These are phyloP conservation scores for Tokudaia muenninki DNA, from an alignment of 2,797 vertebrate species.

Conservation along the genomic window DNA sequence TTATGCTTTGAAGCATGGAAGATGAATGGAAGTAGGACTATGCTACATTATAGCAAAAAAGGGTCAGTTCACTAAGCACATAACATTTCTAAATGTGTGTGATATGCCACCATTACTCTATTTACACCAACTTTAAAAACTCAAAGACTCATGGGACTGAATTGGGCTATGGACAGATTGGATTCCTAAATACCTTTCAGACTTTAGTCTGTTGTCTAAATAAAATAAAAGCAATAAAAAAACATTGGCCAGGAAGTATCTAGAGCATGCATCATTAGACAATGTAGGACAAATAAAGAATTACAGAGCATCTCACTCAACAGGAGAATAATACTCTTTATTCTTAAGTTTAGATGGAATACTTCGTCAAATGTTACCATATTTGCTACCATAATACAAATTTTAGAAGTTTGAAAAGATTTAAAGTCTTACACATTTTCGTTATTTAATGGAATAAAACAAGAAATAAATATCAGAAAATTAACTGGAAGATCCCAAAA, in stretches of 20 bases:
- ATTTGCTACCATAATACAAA: neutral
- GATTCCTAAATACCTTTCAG: neutral
- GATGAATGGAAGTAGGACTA: neutral
- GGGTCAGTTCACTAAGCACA: neutral
- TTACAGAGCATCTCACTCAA: neutral
- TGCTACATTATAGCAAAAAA: neutral
- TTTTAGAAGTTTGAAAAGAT: neutral
- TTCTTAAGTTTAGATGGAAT: neutral
- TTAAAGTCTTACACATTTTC: conserved; percentile 24
- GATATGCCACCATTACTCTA: neutral
- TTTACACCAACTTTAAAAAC: neutral
- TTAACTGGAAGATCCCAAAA: neutral
- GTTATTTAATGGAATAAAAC: conserved; percentile 1
- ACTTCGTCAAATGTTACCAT: neutral
- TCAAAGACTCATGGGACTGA: neutral
- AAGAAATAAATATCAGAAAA: conserved; percentile 10
- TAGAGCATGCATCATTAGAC: neutral
- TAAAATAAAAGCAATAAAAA: neutral
- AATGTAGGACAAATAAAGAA: neutral
- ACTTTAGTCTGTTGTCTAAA: neutral
- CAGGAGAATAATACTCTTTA: neutral
- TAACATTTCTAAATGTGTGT: neutral
- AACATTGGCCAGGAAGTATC: neutral
- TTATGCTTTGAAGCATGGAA: neutral
- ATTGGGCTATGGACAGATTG: neutral